Evolutionary conservation across 2,113 vertebrate species (phyloP), one percentile per base, ranked within the genome.

Genomic region (Scolopax mira): DNA sequence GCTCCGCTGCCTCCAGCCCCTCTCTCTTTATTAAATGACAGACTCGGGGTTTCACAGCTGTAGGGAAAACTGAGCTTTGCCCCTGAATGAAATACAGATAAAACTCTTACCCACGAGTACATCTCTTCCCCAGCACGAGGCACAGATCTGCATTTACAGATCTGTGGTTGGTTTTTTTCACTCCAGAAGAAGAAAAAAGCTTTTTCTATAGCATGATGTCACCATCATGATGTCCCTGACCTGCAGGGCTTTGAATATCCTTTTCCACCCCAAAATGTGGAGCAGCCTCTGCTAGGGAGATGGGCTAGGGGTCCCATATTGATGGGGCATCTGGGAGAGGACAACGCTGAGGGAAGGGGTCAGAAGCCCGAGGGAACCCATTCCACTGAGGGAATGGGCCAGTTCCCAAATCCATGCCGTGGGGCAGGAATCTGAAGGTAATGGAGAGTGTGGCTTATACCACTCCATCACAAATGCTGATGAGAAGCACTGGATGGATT

Each of bases 221-320:
- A 31, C 31, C 24, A n/a, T n/a, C n/a, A n/a, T n/a, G n/a, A n/a
- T n/a, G n/a, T n/a, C n/a, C n/a, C 25, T 46, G 8, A 51, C 33
- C 18, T 3, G 2, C 19, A 48, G 49, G 33, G 18, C 35, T 58
- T 51, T 3, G 4, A 23, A 30, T 16, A 12, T 6, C 16, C 6
- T 62, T 39, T 78, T 57, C 41, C 81, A 44, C 31, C 51, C 49
- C 30, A 31, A 46, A 78, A 52, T 9, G 60, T 21, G 18, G 51
- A 49, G 31, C 23, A 10, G 17, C 4, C n/a, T 58, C n/a, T 17
- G 51, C 22, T 33, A 58, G 33, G 27, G 19, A 3, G 1, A 33
- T 0, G 3, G 13, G 37, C 18, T 25, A 41, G 28, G 31, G 23
- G 2, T 46, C n/a, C 17, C 0, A 0, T 42, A 51, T 46, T 37